Percentiles rank a stretch among this genome's conserved stretches.
phyloP scores from a whole-genome alignment of 1,140 invertebrate genomes.

The Euura lappo region DNA sequence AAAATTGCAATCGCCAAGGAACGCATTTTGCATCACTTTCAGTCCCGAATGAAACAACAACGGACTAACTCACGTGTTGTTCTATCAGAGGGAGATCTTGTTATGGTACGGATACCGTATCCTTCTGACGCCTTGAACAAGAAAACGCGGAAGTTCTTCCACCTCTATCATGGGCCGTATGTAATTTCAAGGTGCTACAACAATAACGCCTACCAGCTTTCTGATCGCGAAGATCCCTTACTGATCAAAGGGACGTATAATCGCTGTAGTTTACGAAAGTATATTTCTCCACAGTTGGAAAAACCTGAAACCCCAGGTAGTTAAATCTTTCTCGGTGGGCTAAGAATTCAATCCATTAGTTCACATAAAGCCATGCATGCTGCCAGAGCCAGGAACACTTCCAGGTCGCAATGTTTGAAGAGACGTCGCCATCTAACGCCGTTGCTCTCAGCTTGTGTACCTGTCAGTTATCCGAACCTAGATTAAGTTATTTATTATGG shows the following conservation, averaged over 20 bases:
- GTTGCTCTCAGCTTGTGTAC: too few relatives aligned
- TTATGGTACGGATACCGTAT: not conserved
- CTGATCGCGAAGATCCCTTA: not conserved
- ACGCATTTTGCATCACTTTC: not conserved
- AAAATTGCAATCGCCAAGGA: not conserved
- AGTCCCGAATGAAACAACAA: not conserved
- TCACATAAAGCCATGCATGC: too few relatives aligned
- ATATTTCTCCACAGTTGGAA: too few relatives aligned
- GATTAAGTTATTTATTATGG: too few relatives aligned
- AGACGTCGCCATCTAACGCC: too few relatives aligned
- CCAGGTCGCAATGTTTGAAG: too few relatives aligned
- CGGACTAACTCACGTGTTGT: not conserved
- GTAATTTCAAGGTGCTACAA: not conserved
- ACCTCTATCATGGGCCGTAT: conserved; percentile 9
- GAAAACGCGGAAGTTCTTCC: not conserved
- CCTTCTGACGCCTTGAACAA: not conserved
- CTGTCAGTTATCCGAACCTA: too few relatives aligned
- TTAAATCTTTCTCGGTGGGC: too few relatives aligned
- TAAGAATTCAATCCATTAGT: too few relatives aligned
- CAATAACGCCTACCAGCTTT: not conserved
- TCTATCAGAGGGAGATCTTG: not conserved
- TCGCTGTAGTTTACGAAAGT: not conserved
- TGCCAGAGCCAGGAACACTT: too few relatives aligned
- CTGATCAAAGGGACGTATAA: not conserved
- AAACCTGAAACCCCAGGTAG: too few relatives aligned